These are phyloP conservation scores for Cinclus mexicanus DNA, from an alignment of 2,113 vertebrate species.

Conservation along the genomic window DNA sequence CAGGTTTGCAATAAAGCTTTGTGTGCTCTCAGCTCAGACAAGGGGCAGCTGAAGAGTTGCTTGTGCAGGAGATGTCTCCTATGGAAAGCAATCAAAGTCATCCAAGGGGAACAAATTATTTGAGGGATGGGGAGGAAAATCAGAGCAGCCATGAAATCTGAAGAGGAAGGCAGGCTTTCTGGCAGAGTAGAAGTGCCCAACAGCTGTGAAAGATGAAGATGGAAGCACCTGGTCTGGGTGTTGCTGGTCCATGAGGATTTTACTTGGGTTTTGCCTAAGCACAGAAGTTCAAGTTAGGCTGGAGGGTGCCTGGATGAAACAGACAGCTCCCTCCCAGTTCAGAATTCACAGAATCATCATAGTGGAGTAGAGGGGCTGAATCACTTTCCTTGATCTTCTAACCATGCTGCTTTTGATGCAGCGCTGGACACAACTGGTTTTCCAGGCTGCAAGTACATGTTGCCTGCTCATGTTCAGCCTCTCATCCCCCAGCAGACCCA, in stretches of 20 bases:
- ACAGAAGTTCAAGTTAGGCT: background rate
- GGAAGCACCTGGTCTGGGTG: fast-evolving
- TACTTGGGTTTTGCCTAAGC: background rate
- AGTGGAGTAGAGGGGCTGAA: background rate
- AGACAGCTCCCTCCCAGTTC: background rate
- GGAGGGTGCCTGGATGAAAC: background rate
- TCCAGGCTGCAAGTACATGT: background rate
- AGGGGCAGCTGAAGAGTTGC: background rate
- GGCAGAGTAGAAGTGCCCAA: background rate
- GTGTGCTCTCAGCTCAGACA: background rate
- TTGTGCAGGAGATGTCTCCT: background rate
- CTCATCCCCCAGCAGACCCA: background rate
- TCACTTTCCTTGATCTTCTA: background rate
- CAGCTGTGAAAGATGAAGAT: background rate
- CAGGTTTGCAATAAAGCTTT: background rate
- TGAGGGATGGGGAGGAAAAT: background rate
- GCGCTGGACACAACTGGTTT: background rate
- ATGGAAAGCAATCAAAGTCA: background rate
- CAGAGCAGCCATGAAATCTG: background rate
- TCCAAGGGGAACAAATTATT: background rate
- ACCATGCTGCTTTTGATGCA: background rate
- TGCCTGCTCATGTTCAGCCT: background rate
- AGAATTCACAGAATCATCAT: background rate
- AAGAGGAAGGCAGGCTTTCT: background rate
- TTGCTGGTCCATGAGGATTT: background rate